Base-by-base conservation (phyloP, 2,113 vertebrate species). In the Phyllostomus hastatus region DNA sequence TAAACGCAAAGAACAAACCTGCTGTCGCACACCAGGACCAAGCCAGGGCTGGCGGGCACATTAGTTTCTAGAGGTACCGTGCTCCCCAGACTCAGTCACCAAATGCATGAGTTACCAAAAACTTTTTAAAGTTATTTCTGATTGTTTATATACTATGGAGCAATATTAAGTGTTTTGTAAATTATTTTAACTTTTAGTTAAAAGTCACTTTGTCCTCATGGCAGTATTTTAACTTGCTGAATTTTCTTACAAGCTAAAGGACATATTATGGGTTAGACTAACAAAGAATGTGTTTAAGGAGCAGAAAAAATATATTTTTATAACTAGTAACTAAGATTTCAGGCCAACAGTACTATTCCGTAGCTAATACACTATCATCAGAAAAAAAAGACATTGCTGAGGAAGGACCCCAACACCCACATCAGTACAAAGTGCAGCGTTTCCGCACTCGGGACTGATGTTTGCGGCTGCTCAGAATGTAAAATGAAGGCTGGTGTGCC, bases 231-330 rank as follows among this genome's bases (percentile, higher is more conserved):
- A 50, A 84, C 76, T 70, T 88, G 17, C 22, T 48, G 43, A 70
- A 48, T 88, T 93, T 72, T 91, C 26, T 83, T 84, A 54, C 59
- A 91, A 79, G 61, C 41, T 73, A 52, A 96, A 94, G 70, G 72
- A 66, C 0, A 10, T 33, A 10, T 3, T 8, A 66, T 54, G 31
- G 31, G 10, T 82, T 90, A 57, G 10, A 83, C 61, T 83, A 79
- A 6, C 22, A 79, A 91, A 73, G 22, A 41, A 57, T 88, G 41
- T 52, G 59, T 46, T 66, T 57, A 66, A 50, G 20, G 7, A 84
- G 12, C 14, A 90, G 83, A 31, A 38, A 35, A 79, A 66, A 50
- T 31, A n/a, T 24, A 20, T 12, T 54, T 64, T 91, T 76, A n/a
- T 54, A 28, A 38, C 70, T 52, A 82, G n/a, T 57, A 67, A 41